Evolutionary conservation across 2,113 vertebrate species (phyloP).

Genomic region (Egretta garzetta): DNA sequence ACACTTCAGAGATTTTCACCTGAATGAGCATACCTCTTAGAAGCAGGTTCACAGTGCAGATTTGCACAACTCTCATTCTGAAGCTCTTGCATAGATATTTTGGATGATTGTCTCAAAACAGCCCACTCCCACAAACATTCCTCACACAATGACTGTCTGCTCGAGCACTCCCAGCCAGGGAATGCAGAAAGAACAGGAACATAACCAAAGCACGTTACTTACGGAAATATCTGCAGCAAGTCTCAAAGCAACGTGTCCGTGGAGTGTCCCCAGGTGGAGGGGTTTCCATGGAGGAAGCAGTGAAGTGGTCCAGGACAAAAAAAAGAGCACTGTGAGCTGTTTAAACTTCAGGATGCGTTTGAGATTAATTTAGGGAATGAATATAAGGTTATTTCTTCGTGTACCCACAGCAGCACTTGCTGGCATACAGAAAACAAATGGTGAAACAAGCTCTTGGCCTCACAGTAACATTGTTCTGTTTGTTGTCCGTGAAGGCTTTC

Average conservation of each 20-base stretch:
- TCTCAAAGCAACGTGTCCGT: background rate
- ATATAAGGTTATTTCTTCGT: background rate
- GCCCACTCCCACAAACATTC: background rate
- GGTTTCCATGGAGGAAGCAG: conserved; percentile 5
- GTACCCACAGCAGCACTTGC: background rate
- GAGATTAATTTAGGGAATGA: background rate
- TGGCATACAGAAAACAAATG: background rate
- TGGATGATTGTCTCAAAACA: background rate
- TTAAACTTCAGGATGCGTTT: background rate
- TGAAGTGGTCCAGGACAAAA: background rate
- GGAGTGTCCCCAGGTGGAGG: background rate
- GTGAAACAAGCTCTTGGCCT: background rate
- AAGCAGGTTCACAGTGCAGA: background rate
- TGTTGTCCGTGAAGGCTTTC: conserved; percentile 5
- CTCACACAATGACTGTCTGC: accelerated
- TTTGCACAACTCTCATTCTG: background rate
- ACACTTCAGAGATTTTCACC: background rate
- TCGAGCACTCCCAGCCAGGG: background rate
- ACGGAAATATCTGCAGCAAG: background rate
- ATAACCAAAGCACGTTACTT: background rate
- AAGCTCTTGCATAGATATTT: background rate
- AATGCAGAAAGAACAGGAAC: background rate
- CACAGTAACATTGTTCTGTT: conserved; percentile 7
- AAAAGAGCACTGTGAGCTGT: background rate
- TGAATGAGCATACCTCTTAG: background rate